These are phyloP conservation scores for Eretmocerus hayati DNA, from an alignment of 2,888 invertebrate genomes.

Conservation along the genomic window DNA sequence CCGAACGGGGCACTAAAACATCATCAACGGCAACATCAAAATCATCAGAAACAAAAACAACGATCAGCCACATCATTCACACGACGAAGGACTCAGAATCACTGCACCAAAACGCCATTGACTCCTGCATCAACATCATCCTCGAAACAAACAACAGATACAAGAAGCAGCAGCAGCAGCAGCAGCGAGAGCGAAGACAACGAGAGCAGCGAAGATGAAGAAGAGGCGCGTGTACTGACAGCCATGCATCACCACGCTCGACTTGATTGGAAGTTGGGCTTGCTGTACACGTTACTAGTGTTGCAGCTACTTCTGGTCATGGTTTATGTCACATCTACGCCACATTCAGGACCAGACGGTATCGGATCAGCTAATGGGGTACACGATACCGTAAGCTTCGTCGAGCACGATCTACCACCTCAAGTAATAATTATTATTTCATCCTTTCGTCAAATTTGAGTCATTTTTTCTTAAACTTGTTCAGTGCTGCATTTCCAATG, in stretches of 20 bases:
- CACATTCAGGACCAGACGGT: conserved; percentile 32
- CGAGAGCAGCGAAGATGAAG: background rate
- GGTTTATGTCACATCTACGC: conserved; percentile 42
- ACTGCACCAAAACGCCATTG: too few species aligned
- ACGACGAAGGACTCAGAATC: too few species aligned
- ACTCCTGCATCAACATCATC: too few species aligned
- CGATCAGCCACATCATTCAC: too few species aligned
- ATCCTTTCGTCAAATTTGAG: too few species aligned
- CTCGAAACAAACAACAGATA: too few species aligned
- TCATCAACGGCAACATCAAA: too few species aligned
- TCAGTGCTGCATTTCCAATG: too few species aligned
- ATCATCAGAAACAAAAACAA: too few species aligned
- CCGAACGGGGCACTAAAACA: too few species aligned
- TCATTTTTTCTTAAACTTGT: too few species aligned
- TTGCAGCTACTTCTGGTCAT: conserved; percentile 43
- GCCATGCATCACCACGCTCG: conserved; percentile 42
- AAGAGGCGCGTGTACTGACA: conserved; percentile 23
- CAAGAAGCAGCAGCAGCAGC: conserved; percentile 3
- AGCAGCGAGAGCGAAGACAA: background rate
- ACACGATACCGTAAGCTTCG: conserved; percentile 35
- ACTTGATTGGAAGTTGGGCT: conserved; percentile 42
- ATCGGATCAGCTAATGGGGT: conserved; percentile 27
- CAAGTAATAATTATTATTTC: conserved; percentile 30
- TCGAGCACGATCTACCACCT: conserved; percentile 30
- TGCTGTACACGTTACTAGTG: conserved; percentile 42